Base-by-base conservation (phyloP, 2,888 invertebrate species). In the Napeogenes sylphis region DNA sequence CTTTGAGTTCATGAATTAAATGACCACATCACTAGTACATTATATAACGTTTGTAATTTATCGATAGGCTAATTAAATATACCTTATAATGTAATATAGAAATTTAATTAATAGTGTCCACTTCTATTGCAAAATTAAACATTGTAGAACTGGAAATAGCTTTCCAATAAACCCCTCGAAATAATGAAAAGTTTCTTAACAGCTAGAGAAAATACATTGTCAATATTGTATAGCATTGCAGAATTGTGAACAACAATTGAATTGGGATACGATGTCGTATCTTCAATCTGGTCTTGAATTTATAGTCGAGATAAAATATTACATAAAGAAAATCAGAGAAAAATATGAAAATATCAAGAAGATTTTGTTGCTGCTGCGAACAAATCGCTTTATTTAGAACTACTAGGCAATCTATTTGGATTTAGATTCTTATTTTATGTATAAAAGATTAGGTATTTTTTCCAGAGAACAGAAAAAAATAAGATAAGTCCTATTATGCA, bases 271-370 rank as follows among this genome's bases (percentile, higher is more conserved):
- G 59, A 59, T 53, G 59, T 59, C 59, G 58, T 51, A 56, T 56
- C 42, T 42, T 42, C 59, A 63, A 63, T 63, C 63, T 56, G 59
- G 58, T 63, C 63, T 63, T 58, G 59, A 63, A 59, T 63, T 63
- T 63, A 63, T 63, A 55, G 47, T n/a, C 55, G 51, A 45, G 33
- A 56, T 59, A 56, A 53, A 59, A 59, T 61, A 51, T 56, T 61
- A 30, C 53, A 56, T 51, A 51, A 51, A 42, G 47, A 53, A 56
- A 13, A 4, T 56, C 32, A n/a, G 56, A 30, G 12, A 56, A 33
- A 56, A 56, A 51, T 56, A 56, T 55, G 60, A n/a, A 33, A 42
- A 45, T 57, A 32, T 38, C 56, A 51, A 56, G 45, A 51, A 32
- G 51, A 13, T 14, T 61, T 56, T 42, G 8, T 51, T 51, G 21